Percentiles rank a stretch among this genome's conserved stretches.
phyloP scores from a whole-genome alignment of 2,797 vertebrate genomes.

The Limnodromus scolopaceus region DNA sequence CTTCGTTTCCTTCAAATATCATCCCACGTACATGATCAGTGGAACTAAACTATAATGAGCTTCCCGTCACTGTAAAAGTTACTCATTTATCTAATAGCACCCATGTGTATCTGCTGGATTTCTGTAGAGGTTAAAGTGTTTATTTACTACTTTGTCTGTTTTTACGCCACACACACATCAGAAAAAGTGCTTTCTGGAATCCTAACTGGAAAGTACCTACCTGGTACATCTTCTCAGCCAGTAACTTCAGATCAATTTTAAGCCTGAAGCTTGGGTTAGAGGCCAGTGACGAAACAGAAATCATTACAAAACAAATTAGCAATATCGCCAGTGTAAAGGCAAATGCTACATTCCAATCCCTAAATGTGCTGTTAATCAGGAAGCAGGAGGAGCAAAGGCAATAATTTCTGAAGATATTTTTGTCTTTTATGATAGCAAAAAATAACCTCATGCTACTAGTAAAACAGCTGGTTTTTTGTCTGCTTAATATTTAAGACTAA shows the following conservation, averaged over 20 bases:
- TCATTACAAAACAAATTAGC: slow-evolving; percentile 23
- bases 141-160: neutral
- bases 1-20: neutral
- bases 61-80: neutral
- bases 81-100: neutral
- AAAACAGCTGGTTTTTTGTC: slow-evolving; percentile 11
- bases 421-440: slow-evolving; percentile 27
- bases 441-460: slow-evolving; percentile 41
- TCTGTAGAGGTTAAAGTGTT: neutral
- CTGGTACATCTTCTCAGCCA: neutral
- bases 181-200: slow-evolving; percentile 20
- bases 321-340: neutral
- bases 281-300: neutral
- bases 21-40: neutral
- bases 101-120: neutral
- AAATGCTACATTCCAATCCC: slow-evolving; percentile 2
- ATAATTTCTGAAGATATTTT: slow-evolving; percentile 58
- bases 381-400: slow-evolving; percentile 34
- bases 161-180: neutral
- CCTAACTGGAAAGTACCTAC: neutral
- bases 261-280: neutral
- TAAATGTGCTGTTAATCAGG: slow-evolving; percentile 26
- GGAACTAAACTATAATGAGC: neutral
- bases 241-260: neutral
- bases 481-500: slow-evolving; percentile 17